Base-by-base conservation (phyloP, 2,113 vertebrate species). In the Colossoma macropomum region DNA sequence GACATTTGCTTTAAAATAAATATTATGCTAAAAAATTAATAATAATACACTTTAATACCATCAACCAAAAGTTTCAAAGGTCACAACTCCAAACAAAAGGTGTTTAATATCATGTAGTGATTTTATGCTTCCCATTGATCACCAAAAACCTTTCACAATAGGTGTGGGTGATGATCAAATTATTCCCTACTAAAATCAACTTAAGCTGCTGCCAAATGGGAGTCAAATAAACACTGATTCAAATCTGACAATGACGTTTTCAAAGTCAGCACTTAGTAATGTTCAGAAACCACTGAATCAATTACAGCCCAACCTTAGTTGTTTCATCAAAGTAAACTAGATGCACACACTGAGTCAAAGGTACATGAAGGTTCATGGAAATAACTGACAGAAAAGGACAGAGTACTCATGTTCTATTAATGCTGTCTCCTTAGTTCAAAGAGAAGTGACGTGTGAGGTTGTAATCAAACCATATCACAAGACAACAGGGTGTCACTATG, bases 401-500 rank as follows among this genome's bases (percentile, higher is more conserved):
- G 63, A 38, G 16, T 27, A 32, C 34, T 69, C 21, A 9, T 28
- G 68, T 38, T 32, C 15, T 41, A 30, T 41, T 23, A 30, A 9
- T 11, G 38, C 9, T 45, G 48, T 63, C 23, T 27, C 1, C 48
- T 76, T 17, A 10, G 27, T 63, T 84, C 56, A 65, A 66, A 77
- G 45, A 77, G 59, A 25, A 50, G 38, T 5, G 56, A 65, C 16
- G 56, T 50, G 32, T 16, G 19, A 69, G 73, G 17, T 56, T 16
- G 28, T 34, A 80, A 79, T 74, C 50, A 70, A 74, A 70, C 54
- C 34, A 45, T 17, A 25, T 48, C 34, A 25, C 17, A 28, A 45
- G 68, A n/a, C 65, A 10, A 2, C 12, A 50, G 30, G 56, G 48
- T 77, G 73, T 86, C 80, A 81, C 78, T 84, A 95, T 17, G 90